Evolutionary conservation across 2,797 vertebrate species (phyloP).

Genomic region (Phataginus tetradactyla): DNA sequence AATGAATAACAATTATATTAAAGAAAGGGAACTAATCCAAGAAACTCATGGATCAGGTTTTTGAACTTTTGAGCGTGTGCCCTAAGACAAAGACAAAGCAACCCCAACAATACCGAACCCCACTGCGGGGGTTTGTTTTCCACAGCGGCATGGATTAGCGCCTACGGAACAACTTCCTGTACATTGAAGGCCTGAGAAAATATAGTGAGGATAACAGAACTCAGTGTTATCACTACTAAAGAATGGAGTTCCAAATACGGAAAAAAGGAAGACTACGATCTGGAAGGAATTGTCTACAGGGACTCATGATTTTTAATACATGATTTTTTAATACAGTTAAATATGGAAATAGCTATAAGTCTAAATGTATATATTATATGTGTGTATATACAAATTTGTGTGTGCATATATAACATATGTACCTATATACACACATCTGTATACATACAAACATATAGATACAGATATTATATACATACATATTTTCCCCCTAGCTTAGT

Average conservation of each 20-base stretch:
- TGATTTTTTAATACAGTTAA: background rate
- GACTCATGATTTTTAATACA: background rate
- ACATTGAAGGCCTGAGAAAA: slow-evolving; percentile 1
- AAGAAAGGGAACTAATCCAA: background rate
- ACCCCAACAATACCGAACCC: background rate
- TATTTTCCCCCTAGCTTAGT: background rate
- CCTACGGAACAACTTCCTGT: slow-evolving; percentile 1
- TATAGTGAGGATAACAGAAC: background rate
- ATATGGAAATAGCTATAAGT: background rate
- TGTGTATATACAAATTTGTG: background rate
- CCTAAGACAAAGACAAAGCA: slow-evolving; percentile 3
- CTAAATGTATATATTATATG: background rate
- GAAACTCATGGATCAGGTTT: background rate
- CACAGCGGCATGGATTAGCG: background rate
- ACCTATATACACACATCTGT: background rate
- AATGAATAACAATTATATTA: background rate
- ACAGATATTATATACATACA: background rate
- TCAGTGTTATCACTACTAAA: background rate
- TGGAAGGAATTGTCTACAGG: background rate
- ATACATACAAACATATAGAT: background rate
- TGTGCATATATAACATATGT: background rate
- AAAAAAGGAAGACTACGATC: background rate
- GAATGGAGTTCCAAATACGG: background rate
- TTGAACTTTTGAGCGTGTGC: slow-evolving; percentile 8
- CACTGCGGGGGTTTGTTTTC: slow-evolving; percentile 6